Evolutionary conservation across 2,797 vertebrate genomes (phyloP), one percentile per base, ranked within the genome.

Genomic region (Pseudochaenichthys georgianus): DNA sequence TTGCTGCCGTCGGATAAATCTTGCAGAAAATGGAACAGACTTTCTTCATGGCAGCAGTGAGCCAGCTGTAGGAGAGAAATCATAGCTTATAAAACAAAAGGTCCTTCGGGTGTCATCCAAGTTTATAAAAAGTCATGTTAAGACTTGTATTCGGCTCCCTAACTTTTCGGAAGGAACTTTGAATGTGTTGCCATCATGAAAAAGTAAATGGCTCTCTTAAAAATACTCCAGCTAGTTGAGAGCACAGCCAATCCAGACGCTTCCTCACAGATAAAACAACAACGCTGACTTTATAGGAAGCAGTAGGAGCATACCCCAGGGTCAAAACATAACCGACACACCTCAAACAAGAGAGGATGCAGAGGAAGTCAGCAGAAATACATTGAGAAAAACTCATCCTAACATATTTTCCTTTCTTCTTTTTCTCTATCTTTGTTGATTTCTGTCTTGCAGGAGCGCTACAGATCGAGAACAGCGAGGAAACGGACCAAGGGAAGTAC

Each of bases 401-500:
- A 75, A 57, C 41, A 59, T 70, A 61, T 73, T 57, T n/a, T 13
- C 50, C 57, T 72, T 2, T 55, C 58, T 63, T 77, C 15, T 71
- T 50, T 73, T 47, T 65, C 62, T 64, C 19, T 41, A 47, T 64
- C 23, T 71, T 54, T 70, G 17, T 71, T 80, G 17, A 64, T 78
- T 47, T 69, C 31, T 93, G 64, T 92, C 60, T 89, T 58, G 52
- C 94, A 97, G 98, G 98, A 92, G 98, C 98, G 1, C 92, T 99
- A 66, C 98, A 99, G 94, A 99, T 99, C 0, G 98, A 99, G 76
- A 98, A 98, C 96, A 99, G 97, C 7, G 97, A 99, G 88, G 98
- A 99, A 92, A 98, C 97, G 0, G 98, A 99, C 94, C 98, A 99
- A 94, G 98, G 98, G 91, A 99, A 99, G 91, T 99, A 99, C 2